Base-by-base conservation (phyloP, 2,113 vertebrate species). In the Progne subis region DNA sequence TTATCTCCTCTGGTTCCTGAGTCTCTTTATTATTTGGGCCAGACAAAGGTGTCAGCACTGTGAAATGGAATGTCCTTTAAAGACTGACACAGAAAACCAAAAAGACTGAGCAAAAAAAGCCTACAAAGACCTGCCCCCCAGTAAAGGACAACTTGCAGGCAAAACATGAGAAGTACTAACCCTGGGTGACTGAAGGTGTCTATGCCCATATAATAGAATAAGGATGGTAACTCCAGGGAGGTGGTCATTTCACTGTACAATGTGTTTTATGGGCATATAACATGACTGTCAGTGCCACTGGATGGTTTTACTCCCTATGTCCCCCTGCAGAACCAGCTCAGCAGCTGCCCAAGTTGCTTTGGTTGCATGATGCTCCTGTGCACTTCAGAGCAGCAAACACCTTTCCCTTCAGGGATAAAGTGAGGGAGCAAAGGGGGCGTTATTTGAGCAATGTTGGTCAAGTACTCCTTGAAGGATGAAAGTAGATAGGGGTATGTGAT, bases 281-380 rank as follows among this genome's bases (percentile, higher is more conserved):
- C 1, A 0, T 20, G 44, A 19, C 29, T 57, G n/a, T n/a, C n/a
- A n/a, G n/a, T n/a, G 31, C 14, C 37, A n/a, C 1, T 29, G n/a
- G 15, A 34, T 59, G 44, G 63, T 61, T 74, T 74, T n/a, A 75
- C 8, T 39, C 31, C 17, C 26, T 34, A 7, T 4, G 3, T 44
- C 7, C 19, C 19, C 43, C 53, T 86, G 44, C 57, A 92, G 47
- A 82, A 70, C 12, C 25, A 78, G 72, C 47, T 57, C 56, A 32
- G 50, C 60, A 89, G 87, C 74, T 84, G 78, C 60, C 55, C 5
- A 11, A 23, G 29, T 6, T 25, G 31, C 24, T 85, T 63, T 6
- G 1, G 20, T 34, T 26, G 5, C 7, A 2, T 65, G 63, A 18
- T 82, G 37, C 29, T 92, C 23, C 34, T 64, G 18, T 55, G 85